phyloP scores from a whole-genome alignment of 2,797 vertebrate genomes.

The Eospalax fontanierii region DNA sequence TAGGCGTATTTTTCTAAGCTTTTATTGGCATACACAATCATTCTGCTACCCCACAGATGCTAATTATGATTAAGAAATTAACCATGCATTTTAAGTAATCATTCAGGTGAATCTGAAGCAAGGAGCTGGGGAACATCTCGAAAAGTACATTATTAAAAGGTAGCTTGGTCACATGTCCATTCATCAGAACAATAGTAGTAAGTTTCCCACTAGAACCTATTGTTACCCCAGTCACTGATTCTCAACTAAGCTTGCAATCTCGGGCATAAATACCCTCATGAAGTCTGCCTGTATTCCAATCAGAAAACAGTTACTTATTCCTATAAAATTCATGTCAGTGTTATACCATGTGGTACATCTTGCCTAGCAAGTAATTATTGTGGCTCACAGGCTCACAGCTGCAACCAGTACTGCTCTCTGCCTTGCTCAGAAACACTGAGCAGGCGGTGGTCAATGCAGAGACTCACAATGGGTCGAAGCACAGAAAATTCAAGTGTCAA shows the following conservation, averaged over 20 bases:
- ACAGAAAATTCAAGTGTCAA: neutral
- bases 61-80: neutral
- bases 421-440: neutral
- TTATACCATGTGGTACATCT: neutral
- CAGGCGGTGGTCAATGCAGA: neutral
- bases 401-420: neutral
- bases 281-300: neutral
- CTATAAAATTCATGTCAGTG: neutral
- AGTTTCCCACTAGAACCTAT: neutral
- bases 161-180: neutral
- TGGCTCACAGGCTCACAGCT: neutral
- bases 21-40: neutral
- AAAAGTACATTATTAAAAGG: neutral
- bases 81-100: neutral
- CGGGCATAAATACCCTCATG: neutral
- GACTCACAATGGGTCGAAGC: neutral
- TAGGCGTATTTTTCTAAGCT: neutral
- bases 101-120: conserved; percentile 9
- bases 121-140: neutral
- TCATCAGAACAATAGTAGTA: neutral
- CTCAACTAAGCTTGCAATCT: neutral
- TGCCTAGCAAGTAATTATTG: neutral
- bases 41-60: neutral
- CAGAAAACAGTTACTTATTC: neutral
- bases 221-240: too few relatives aligned